phyloP scores from a whole-genome alignment of 2,888 invertebrate genomes.

The Andrena camellia region DNA sequence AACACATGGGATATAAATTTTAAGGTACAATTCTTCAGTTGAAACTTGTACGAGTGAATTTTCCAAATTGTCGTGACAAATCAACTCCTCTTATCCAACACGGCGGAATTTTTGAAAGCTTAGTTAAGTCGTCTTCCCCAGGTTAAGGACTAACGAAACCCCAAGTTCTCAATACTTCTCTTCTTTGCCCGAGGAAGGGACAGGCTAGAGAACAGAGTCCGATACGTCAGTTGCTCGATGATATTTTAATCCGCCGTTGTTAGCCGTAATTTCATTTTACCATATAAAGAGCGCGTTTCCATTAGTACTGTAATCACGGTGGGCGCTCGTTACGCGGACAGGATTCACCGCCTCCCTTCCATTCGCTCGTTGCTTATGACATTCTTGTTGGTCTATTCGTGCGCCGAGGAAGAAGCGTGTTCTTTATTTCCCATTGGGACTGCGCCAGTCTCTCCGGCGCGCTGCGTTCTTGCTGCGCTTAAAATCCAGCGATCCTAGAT shows the following conservation, averaged over 20 bases:
- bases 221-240: constrained; percentile 6
- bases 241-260: constrained; percentile 56
- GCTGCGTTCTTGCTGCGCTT: constrained; percentile 56
- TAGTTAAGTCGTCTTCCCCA: background rate
- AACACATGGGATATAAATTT: too few relatives aligned
- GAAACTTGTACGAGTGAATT: too few relatives aligned
- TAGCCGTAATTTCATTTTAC: constrained; percentile 45
- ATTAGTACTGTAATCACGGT: constrained; percentile 46
- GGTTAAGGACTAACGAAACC: background rate
- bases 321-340: constrained; percentile 48
- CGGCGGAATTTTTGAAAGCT: background rate
- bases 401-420: constrained; percentile 59
- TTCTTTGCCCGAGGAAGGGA: background rate
- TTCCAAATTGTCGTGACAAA: too few relatives aligned
- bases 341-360: constrained; percentile 14
- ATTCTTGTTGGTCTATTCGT: constrained; percentile 52
- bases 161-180: background rate
- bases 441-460: constrained; percentile 2
- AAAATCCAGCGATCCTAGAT: constrained; percentile 58
- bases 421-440: constrained; percentile 57
- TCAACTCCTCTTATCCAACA: too few relatives aligned
- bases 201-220: background rate
- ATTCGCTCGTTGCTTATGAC: constrained; percentile 51
- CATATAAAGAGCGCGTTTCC: constrained; percentile 40
- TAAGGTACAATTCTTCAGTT: too few relatives aligned